Evolutionary conservation across 2,888 invertebrate species (phyloP), one percentile per base, ranked within the genome.

Genomic region (Quadriops clusia): DNA sequence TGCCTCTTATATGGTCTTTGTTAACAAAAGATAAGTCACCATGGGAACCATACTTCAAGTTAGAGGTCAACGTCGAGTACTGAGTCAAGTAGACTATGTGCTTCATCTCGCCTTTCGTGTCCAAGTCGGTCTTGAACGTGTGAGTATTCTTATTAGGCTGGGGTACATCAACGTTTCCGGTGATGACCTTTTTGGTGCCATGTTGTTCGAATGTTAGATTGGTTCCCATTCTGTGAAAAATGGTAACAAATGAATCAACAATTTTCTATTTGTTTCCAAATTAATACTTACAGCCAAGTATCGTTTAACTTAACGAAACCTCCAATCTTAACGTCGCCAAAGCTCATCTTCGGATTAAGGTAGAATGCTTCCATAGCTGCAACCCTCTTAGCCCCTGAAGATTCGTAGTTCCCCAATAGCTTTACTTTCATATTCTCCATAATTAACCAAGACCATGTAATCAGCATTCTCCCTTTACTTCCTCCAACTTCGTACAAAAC

Each of bases 281-380:
- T 11, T 22, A 6, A 12, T 22, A 8, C 13, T 41, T 53, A 60
- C 53, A 61, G 64, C 75, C 75, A 77, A 11, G 60, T 41, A 28
- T 59, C 61, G 44, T 76, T 69, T 4, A 75, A 58, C 40, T 68
- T 63, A 3, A 74, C 48, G 33, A 70, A 65, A 4, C 68, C 67
- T 0, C 74, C 73, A 1, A 64, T 39, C 18, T 63, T 53, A 3
- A 76, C 26, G 28, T 63, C 56, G 11, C 63, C 56, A 37, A 66
- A 70, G 7, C 52, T 56, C 37, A 61, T 61, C 10, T 62, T 58
- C 0, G 71, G 70, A 50, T 76, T 77, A 14, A 59, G 40, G 24
- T 68, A 72, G 45, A 64, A 71, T 1, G 63, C 49, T 17, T 60
- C 58, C 11, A 64, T 49, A 16, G 60, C 59, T 2, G 70, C 52